These are phyloP conservation scores for Himalopsyche tibetana DNA, from an alignment of 2,888 invertebrate genomes.

Conservation along the genomic window DNA sequence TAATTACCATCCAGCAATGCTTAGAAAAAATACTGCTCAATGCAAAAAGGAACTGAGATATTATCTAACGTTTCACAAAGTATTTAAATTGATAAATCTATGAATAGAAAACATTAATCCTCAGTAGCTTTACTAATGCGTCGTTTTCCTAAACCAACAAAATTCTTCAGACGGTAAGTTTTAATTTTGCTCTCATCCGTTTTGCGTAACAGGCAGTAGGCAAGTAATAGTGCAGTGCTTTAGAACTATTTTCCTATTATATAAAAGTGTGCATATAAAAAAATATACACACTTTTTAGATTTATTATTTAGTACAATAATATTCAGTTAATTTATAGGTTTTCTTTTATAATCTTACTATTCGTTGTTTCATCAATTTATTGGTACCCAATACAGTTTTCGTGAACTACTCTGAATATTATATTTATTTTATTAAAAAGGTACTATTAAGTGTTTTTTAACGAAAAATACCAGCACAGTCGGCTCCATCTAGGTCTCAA, in stretches of 20 bases:
- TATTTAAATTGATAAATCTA: constrained; percentile 18
- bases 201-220: not conserved
- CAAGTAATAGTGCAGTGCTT: not conserved
- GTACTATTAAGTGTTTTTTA: too few relatives aligned
- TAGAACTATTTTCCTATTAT: not conserved
- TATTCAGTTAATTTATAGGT: too few relatives aligned
- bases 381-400: too few relatives aligned
- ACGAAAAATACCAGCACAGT: too few relatives aligned
- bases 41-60: constrained; percentile 10
- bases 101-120: not conserved
- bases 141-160: constrained; percentile 27
- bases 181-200: constrained; percentile 30
- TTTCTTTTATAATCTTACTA: too few relatives aligned
- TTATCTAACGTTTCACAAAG: not conserved
- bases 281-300: too few relatives aligned
- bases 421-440: too few relatives aligned
- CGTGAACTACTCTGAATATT: too few relatives aligned
- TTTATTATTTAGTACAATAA: too few relatives aligned
- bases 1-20: not conserved
- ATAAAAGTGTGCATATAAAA: too few relatives aligned
- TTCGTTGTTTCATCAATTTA: too few relatives aligned
- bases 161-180: not conserved
- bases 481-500: too few relatives aligned
- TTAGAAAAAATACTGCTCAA: not conserved
- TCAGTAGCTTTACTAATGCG: not conserved